These are phyloP conservation scores for Pherbina coryleti DNA, from an alignment of 2,888 invertebrate genomes.

Conservation along the genomic window DNA sequence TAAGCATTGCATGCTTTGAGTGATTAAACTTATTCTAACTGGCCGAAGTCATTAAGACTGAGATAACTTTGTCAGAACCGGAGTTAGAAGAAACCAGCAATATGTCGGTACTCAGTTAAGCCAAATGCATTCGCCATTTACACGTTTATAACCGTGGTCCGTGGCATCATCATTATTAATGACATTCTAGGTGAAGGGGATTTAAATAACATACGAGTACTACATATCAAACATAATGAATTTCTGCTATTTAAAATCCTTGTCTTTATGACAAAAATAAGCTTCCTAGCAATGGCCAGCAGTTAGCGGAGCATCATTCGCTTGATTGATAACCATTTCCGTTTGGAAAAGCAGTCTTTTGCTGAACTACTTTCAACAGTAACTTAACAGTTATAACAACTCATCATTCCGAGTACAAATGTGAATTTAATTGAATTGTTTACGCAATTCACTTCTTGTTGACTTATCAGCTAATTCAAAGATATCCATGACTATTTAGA, in stretches of 20 bases:
- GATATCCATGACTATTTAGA: background rate
- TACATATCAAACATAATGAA: too few relatives aligned
- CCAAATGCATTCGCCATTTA: background rate
- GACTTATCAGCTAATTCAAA: background rate
- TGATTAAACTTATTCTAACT: background rate
- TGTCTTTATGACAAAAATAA: too few relatives aligned
- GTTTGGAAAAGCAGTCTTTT: background rate
- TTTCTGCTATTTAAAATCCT: too few relatives aligned
- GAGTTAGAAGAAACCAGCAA: background rate
- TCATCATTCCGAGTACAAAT: background rate
- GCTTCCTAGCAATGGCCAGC: too few relatives aligned
- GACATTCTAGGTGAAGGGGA: too few relatives aligned
- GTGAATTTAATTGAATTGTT: background rate
- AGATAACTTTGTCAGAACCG: background rate
- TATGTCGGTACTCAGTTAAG: background rate
- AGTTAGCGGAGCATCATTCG: background rate
- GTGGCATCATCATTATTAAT: too few relatives aligned
- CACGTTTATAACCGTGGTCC: too few relatives aligned
- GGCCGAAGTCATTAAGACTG: background rate
- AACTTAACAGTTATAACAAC: too few relatives aligned
- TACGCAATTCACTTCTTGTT: too few relatives aligned
- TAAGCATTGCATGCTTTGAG: background rate
- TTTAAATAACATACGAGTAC: too few relatives aligned
- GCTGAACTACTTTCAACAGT: background rate
- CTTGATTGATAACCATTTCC: slow-evolving; percentile 26